These are phyloP conservation scores for Datnioides undecimradiatus DNA, from an alignment of 2,113 vertebrate genomes.

Conservation along the genomic window DNA sequence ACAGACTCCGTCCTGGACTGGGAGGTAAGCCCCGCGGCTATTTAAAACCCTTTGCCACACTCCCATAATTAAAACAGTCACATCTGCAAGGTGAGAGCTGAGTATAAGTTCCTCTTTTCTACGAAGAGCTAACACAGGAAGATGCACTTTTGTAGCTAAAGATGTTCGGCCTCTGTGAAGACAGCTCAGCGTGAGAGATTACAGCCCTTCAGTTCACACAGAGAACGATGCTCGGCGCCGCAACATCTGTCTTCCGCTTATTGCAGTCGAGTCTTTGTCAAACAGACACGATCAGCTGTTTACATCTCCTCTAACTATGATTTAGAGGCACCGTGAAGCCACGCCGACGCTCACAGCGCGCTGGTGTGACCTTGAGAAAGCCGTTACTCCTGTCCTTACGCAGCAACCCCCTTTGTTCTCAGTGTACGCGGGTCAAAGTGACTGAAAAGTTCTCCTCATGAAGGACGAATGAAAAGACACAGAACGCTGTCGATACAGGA, in stretches of 20 bases:
- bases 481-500: background rate
- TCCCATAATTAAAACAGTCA: conserved; percentile 18
- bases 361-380: conserved; percentile 71
- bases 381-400: conserved; percentile 44
- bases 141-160: background rate
- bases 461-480: background rate
- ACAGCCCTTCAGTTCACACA: conserved; percentile 2
- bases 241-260: conserved; percentile 23
- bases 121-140: background rate
- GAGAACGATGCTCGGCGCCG: conserved; percentile 20
- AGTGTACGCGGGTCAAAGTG: conserved; percentile 15
- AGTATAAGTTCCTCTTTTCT: background rate
- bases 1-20: conserved; percentile 93
- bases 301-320: conserved; percentile 49
- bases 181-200: conserved; percentile 12
- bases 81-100: background rate
- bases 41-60: background rate
- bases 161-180: background rate
- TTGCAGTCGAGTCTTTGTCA: conserved; percentile 25
- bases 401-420: conserved; percentile 65
- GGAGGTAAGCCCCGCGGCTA: conserved; percentile 85
- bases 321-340: conserved; percentile 48
- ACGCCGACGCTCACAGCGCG: conserved; percentile 15
- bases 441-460: background rate
- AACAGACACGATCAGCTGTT: conserved; percentile 50